Percentiles rank a stretch among this genome's conserved stretches.
phyloP scores from a whole-genome alignment of 1,140 invertebrate genomes.

The Sitobion miscanthi region DNA sequence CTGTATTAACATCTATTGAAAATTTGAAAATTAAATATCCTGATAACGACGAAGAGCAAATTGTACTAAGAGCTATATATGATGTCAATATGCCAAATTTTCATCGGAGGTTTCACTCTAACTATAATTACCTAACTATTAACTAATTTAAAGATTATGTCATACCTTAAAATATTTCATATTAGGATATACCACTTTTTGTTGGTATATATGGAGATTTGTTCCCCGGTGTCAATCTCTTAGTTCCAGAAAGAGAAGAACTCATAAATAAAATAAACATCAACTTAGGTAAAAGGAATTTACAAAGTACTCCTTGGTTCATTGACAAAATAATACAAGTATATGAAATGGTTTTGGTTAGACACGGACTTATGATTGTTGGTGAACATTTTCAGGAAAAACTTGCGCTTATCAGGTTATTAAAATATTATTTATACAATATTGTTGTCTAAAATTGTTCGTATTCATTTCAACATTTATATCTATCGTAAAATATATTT shows the following conservation, averaged over 20 bases:
- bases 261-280: conserved; percentile 69
- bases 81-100: conserved; percentile 94
- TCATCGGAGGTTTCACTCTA: conserved; percentile 69
- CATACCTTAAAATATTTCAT: not conserved
- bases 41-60: conserved; percentile 73
- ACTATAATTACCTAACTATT: not conserved
- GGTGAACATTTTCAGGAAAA: conserved; percentile 88
- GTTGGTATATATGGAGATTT: conserved; percentile 88
- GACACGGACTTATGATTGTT: conserved; percentile 93
- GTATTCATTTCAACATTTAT: no score
- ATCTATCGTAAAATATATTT: not conserved
- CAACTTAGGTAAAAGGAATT: conserved; percentile 70
- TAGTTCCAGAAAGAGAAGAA: conserved; percentile 70
- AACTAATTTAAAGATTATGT: conserved; percentile 20
- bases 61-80: conserved; percentile 85
- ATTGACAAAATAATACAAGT: conserved; percentile 79
- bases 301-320: conserved; percentile 78
- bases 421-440: not conserved
- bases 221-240: conserved; percentile 72
- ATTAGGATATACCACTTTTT: conserved; percentile 85
- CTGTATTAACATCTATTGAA: conserved; percentile 86
- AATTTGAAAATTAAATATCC: conserved; percentile 82
- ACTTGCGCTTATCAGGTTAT: conserved; percentile 78
- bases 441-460: not conserved
- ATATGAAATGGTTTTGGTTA: conserved; percentile 91